phyloP scores from a whole-genome alignment of 1,140 invertebrate species.

The Drepana arcuata region DNA sequence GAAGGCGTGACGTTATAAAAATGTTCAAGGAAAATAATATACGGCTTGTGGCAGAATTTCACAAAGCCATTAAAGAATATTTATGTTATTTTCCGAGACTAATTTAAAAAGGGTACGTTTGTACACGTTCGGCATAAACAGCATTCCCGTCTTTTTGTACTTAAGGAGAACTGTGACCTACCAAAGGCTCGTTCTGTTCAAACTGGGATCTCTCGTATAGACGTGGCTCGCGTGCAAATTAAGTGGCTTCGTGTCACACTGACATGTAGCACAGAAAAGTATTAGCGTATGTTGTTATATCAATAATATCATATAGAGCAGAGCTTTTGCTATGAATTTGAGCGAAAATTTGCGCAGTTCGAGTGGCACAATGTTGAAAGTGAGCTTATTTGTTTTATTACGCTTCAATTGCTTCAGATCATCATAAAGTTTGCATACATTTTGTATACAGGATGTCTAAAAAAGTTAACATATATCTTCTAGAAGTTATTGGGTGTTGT shows the following conservation, averaged over 20 bases:
- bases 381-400: background rate
- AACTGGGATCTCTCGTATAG: constrained; percentile 21
- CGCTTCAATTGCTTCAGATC: background rate
- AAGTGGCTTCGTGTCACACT: constrained; percentile 12
- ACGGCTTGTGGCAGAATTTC: too few species aligned
- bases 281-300: too few species aligned
- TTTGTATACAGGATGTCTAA: background rate
- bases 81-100: constrained; percentile 13
- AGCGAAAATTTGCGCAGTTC: background rate
- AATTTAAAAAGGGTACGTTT: constrained; percentile 15
- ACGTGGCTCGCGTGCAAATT: constrained; percentile 25
- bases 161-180: constrained; percentile 17
- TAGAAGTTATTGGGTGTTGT: too few species aligned
- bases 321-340: constrained; percentile 1
- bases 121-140: background rate
- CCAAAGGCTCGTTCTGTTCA: constrained; percentile 25
- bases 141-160: constrained; percentile 5
- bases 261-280: constrained; percentile 7
- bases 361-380: background rate
- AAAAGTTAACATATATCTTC: too few species aligned
- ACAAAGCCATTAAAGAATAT: constrained; percentile 4
- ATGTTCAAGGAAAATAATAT: constrained; percentile 9
- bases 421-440: background rate
- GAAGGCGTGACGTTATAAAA: too few species aligned
- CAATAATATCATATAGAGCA: constrained; percentile 1